Evolutionary conservation across 2,888 invertebrate species (phyloP).

Genomic region (Caradrina clavipalpis): DNA sequence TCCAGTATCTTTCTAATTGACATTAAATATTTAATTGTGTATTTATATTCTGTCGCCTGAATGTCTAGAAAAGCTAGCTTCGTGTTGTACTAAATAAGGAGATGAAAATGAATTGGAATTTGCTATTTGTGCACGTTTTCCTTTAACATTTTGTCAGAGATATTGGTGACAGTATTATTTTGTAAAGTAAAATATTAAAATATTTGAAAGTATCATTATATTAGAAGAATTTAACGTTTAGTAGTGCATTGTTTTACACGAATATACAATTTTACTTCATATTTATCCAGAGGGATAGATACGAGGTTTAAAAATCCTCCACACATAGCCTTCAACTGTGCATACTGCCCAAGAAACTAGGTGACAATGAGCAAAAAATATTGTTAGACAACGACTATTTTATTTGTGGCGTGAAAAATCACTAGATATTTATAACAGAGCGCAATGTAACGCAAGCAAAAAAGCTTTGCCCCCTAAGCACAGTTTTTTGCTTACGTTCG

Average conservation of each 20-base stretch:
- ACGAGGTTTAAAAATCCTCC: too few species aligned
- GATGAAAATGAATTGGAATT: constrained; percentile 43
- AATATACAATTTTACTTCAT: not conserved
- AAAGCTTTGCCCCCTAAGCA: too few species aligned
- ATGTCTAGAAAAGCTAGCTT: constrained; percentile 85
- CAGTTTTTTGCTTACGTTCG: too few species aligned
- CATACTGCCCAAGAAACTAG: too few species aligned
- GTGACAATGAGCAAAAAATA: too few species aligned
- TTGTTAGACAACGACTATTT: too few species aligned
- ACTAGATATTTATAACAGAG: too few species aligned
- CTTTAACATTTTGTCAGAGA: constrained; percentile 35
- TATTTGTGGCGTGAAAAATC: too few species aligned
- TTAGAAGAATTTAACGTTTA: constrained; percentile 28
- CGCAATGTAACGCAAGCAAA: too few species aligned
- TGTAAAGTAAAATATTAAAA: constrained; percentile 37
- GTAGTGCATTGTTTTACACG: constrained; percentile 40
- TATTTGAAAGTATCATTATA: constrained; percentile 44
- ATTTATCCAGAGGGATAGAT: not conserved
- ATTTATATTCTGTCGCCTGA: constrained; percentile 71
- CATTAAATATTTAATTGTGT: constrained; percentile 56
- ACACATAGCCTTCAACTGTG: too few species aligned
- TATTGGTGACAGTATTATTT: constrained; percentile 64
- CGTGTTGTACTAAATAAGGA: constrained; percentile 63
- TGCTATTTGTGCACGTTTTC: constrained; percentile 44
- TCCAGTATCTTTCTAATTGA: constrained; percentile 50